These are phyloP conservation scores for Anolis apletophallus DNA, from an alignment of 2,797 vertebrate species.

Conservation along the genomic window DNA sequence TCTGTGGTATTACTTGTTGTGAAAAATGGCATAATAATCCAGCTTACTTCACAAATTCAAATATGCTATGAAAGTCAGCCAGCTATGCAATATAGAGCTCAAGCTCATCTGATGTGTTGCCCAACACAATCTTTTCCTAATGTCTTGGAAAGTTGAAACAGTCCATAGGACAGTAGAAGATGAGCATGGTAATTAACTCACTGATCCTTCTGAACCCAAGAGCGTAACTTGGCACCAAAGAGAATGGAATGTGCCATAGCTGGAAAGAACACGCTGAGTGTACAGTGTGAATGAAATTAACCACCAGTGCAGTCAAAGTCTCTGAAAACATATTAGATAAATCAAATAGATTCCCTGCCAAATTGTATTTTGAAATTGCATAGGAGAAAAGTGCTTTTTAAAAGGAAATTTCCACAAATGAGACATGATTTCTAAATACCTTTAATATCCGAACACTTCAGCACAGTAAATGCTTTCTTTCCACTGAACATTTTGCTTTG, in stretches of 20 bases:
- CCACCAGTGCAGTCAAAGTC: not conserved
- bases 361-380: constrained; percentile 33
- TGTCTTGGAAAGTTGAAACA: not conserved
- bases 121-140: not conserved
- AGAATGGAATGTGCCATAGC: not conserved
- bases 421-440: constrained; percentile 52
- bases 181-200: not conserved
- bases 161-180: not conserved
- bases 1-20: not conserved
- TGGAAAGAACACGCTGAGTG: not conserved
- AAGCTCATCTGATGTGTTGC: not conserved
- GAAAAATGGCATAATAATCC: not conserved
- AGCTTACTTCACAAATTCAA: not conserved
- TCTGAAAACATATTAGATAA: constrained; percentile 10
- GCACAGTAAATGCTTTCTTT: constrained; percentile 54
- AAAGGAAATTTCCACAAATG: not conserved
- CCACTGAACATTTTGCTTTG: constrained; percentile 61
- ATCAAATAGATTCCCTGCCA: constrained; percentile 25
- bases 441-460: constrained; percentile 64
- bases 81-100: not conserved
- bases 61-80: not conserved
- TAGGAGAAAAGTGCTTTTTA: not conserved
- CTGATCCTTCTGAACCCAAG: not conserved
- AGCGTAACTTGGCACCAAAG: not conserved
- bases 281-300: constrained; percentile 10